A percentile compares a stretch with the other conserved stretches of the same genome.
Evolutionary conservation across 2,113 vertebrate genomes (phyloP).

Genomic region (Rafetus swinhoei): DNA sequence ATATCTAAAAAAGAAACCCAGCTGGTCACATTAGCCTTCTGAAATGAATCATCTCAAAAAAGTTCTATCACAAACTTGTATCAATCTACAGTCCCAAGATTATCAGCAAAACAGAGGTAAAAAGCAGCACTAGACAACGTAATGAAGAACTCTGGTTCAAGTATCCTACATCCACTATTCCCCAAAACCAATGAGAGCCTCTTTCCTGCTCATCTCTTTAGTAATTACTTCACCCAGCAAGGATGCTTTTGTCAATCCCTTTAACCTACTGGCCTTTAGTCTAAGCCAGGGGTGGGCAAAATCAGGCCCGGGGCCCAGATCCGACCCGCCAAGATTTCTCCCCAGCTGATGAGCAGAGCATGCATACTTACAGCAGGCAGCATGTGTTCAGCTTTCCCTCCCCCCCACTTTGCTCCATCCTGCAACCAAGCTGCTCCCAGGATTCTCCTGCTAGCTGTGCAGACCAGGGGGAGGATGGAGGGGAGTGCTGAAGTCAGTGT

Average conservation of each 20-base stretch:
- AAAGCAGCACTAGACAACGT: not conserved
- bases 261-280: not conserved
- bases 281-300: not conserved
- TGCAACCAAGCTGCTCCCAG: too few species aligned
- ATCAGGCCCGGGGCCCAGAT: too few species aligned
- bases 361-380: too few species aligned
- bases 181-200: not conserved
- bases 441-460: too few species aligned
- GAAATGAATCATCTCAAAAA: not conserved
- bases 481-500: too few species aligned
- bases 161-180: not conserved
- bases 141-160: not conserved
- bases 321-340: too few species aligned
- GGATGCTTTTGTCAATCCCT: not conserved
- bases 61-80: not conserved
- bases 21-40: not conserved
- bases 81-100: not conserved
- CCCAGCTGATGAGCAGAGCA: too few species aligned
- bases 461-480: too few species aligned
- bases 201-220: not conserved
- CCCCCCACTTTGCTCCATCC: too few species aligned
- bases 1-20: constrained; percentile 82
- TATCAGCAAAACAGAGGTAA: not conserved
- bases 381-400: too few species aligned
- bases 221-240: not conserved